Percentiles rank a stretch among this genome's conserved stretches.
Conservation (phyloP, 2,797 vertebrate genomes). For the Gouania willdenowi region DNA sequence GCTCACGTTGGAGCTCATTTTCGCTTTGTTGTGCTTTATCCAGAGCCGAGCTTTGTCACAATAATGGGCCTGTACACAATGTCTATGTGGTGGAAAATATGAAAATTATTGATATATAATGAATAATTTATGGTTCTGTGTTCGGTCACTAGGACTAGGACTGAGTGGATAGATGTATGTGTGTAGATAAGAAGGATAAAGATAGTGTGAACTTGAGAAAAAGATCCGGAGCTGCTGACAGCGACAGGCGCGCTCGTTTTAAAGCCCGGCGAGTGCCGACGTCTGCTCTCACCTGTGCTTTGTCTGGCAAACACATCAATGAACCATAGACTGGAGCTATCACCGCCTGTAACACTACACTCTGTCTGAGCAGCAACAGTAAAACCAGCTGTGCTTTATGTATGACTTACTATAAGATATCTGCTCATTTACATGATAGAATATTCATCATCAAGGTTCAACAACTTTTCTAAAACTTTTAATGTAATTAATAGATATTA, state of each 20-base stretch:
- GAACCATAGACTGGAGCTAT: no score
- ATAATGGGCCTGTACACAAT: constrained; percentile 32
- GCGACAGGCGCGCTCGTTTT: constrained; percentile 42
- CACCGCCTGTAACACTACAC: background rate
- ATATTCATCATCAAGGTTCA: no score
- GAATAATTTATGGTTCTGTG: no score
- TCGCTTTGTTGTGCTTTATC: background rate
- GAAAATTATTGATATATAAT: no score
- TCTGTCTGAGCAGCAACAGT: no score
- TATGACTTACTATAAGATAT: no score
- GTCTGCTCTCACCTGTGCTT: constrained; percentile 41
- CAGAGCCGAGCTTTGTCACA: constrained; percentile 15
- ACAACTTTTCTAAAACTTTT: no score
- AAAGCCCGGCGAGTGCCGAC: constrained; percentile 12
- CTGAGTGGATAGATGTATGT: background rate
- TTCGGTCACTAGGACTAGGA: background rate
- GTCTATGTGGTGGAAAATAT: no score
- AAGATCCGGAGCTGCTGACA: constrained; percentile 14
- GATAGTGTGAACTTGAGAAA: background rate
- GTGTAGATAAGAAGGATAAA: background rate
- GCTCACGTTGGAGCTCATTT: background rate
- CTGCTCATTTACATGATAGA: no score
- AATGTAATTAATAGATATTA: no score
- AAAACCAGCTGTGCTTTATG: no score
- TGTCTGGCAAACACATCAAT: constrained; percentile 32